A percentile compares a stretch with the other conserved stretches of the same genome.
phyloP scores from a whole-genome alignment of 2,888 invertebrate species.

The Tetragonula carbonaria region DNA sequence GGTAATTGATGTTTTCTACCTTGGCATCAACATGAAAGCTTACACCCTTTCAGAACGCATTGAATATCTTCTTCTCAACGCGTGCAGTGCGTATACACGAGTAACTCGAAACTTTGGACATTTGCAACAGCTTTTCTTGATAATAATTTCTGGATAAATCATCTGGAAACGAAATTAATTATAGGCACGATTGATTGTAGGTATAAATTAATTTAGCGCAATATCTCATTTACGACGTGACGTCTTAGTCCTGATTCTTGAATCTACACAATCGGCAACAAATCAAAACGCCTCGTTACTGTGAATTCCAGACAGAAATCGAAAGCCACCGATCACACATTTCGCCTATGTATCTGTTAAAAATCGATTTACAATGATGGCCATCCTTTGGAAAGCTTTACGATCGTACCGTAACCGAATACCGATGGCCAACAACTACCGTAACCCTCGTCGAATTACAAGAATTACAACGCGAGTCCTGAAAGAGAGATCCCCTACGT shows the following conservation, averaged over 20 bases:
- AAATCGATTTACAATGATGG: not conserved
- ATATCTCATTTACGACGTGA: not conserved
- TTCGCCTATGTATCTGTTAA: not conserved
- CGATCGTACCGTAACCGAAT: not conserved
- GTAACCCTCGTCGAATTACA: not conserved
- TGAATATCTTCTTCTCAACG: too few relatives aligned
- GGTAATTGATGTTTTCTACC: not conserved
- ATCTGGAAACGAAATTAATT: not conserved
- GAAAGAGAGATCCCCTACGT: not conserved
- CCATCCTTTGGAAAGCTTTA: not conserved
- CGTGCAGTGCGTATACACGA: not conserved
- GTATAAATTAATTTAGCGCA: not conserved
- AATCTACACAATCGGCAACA: too few relatives aligned
- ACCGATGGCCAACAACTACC: not conserved
- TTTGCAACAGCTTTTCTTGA: not conserved
- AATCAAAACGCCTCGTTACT: too few relatives aligned
- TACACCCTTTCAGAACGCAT: not conserved
- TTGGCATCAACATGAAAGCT: not conserved
- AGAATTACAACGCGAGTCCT: not conserved
- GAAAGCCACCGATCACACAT: not conserved
- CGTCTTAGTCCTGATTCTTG: not conserved
- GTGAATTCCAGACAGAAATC: not conserved
- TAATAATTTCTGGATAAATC: not conserved
- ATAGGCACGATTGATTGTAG: not conserved
- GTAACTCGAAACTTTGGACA: not conserved